Evolutionary conservation across 2,113 vertebrate species (phyloP), one percentile per base, ranked within the genome.

Genomic region (Gallinago undulata): DNA sequence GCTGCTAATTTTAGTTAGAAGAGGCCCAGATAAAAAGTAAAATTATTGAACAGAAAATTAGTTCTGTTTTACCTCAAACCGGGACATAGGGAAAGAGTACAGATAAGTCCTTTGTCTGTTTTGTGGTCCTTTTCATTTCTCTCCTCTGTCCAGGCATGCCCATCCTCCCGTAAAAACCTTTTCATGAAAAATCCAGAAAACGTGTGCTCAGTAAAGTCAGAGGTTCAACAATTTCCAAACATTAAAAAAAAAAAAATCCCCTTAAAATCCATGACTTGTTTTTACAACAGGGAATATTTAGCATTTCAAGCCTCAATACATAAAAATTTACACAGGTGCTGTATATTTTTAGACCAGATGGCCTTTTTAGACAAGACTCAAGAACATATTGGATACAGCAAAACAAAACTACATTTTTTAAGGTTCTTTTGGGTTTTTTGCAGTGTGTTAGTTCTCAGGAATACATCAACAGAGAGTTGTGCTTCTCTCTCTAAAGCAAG

Each of bases 251-350:
- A 31, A 7, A 9, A 13, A 5, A 1, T 28, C 6, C 14, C 23
- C n/a, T 19, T 89, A 59, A 70, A 81, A 59, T 75, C 80, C 17
- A 4, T 50, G 8, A 53, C 5, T 67, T 91, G 80, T 91, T 94
- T 96, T 90, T 93, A 60, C 68, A 89, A 15, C 27, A 67, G 66
- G 48, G 14, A 63, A 50, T 94, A 88, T 74, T 95, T 84, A 88
- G 55, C 57, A 79, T 14, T 74, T 76, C 48, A 84, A 53, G 30
- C 24, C 69, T 84, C 62, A 47, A 59, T 48, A 45, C n/a, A n/a
- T 45, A 69, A 89, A 87, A 64, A 81, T 48, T 63, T 73, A 60
- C 53, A 60, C 69, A 94, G 57, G 66, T 95, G 82, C 18, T 89
- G 28, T 47, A 8, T 56, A 19, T 72, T 87, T 88, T 74, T 64